A percentile compares a stretch with the other conserved stretches of the same genome.
These are phyloP conservation scores for Augochlorella aurata DNA, from an alignment of 2,888 invertebrate species.

Conservation along the genomic window DNA sequence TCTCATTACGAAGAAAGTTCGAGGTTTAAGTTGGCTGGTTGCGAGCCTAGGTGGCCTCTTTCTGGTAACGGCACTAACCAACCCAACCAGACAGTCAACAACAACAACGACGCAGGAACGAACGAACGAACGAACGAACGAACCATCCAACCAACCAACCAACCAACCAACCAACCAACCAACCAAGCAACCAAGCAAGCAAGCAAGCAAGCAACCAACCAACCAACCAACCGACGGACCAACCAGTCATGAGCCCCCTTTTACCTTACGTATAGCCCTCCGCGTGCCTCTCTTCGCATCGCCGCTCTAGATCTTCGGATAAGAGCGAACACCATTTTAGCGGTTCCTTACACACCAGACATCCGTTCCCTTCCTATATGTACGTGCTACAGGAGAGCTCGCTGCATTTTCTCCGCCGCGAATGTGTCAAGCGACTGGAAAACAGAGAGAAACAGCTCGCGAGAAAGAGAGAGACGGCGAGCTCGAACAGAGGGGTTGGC, in stretches of 20 bases:
- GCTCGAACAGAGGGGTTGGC: slow-evolving; percentile 3
- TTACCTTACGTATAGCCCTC: slow-evolving; percentile 78
- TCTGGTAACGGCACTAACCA: slow-evolving; percentile 79
- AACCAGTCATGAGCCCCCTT: slow-evolving; percentile 74
- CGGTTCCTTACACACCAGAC: slow-evolving; percentile 83
- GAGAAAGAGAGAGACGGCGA: slow-evolving; percentile 26
- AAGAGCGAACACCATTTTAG: slow-evolving; percentile 82
- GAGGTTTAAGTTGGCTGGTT: slow-evolving; percentile 71
- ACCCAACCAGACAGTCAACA: slow-evolving; percentile 70
- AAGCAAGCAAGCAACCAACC: slow-evolving; percentile 49
- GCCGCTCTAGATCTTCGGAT: slow-evolving; percentile 82
- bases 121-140: slow-evolving; percentile 32
- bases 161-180: slow-evolving; percentile 52
- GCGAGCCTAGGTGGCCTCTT: slow-evolving; percentile 79
- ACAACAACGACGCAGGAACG: slow-evolving; percentile 37
- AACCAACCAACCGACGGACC: slow-evolving; percentile 65
- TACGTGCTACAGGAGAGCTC: slow-evolving; percentile 53
- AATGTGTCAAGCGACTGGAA: slow-evolving; percentile 62
- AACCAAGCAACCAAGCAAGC: slow-evolving; percentile 50
- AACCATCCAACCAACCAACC: slow-evolving; percentile 49
- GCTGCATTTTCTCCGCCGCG: slow-evolving; percentile 69
- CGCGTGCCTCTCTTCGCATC: slow-evolving; percentile 81
- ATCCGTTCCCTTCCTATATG: slow-evolving; percentile 79
- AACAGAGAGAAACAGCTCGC: slow-evolving; percentile 31
- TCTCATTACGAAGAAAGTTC: slow-evolving; percentile 79